Conservation (phyloP, 1,140 invertebrate genomes). For the Brevipalpus yothersi region DNA sequence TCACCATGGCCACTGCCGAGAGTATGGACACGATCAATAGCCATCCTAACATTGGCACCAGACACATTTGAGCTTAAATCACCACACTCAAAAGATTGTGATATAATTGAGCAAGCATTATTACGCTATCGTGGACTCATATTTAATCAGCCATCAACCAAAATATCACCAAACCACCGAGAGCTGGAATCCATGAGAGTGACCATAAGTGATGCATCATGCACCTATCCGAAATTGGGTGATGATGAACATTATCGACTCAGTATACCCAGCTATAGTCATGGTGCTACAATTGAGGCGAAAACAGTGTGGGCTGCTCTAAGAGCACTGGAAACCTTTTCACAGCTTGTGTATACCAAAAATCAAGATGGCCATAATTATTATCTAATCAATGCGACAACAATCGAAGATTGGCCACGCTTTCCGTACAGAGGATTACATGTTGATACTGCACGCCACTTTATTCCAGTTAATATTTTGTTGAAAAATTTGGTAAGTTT, state of each 20-base stretch:
- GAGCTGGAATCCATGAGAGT: background rate
- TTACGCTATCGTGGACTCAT: slow-evolving; percentile 8
- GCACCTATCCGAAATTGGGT: slow-evolving; percentile 7
- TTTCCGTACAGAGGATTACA: slow-evolving; percentile 49
- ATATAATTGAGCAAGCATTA: slow-evolving; percentile 29
- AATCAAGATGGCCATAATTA: slow-evolving; percentile 6
- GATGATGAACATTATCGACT: slow-evolving; percentile 8
- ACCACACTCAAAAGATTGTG: slow-evolving; percentile 19
- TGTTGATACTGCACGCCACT: slow-evolving; percentile 60
- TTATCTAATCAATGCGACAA: slow-evolving; percentile 24
- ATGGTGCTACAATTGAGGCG: background rate
- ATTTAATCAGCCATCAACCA: slow-evolving; percentile 14
- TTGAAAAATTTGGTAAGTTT: slow-evolving; percentile 27
- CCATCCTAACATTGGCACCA: slow-evolving; percentile 10
- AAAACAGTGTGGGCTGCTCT: slow-evolving; percentile 6
- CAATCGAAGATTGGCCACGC: slow-evolving; percentile 39
- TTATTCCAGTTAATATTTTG: slow-evolving; percentile 35
- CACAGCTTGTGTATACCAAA: slow-evolving; percentile 17
- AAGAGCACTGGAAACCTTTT: slow-evolving; percentile 20
- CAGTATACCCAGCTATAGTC: background rate
- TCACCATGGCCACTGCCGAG: slow-evolving; percentile 10
- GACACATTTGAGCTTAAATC: slow-evolving; percentile 13
- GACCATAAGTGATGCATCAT: background rate
- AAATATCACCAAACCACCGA: background rate
- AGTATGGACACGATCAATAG: slow-evolving; percentile 7